phyloP scores from a whole-genome alignment of 30 jellyfish, hydroid and myxozoan species.

The Hydractinia symbiolongicarpus region DNA sequence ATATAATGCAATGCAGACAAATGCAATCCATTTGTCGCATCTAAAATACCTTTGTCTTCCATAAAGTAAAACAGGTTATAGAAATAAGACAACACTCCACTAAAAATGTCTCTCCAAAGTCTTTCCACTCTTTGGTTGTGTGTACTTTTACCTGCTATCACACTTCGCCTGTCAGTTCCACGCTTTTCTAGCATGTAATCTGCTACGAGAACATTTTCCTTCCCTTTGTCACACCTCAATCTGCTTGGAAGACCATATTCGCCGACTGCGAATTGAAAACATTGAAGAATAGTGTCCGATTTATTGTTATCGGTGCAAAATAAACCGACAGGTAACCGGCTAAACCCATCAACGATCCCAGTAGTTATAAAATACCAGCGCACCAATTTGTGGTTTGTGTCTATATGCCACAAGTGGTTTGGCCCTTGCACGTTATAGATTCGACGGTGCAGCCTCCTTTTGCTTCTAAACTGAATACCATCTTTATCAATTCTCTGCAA shows the following conservation, averaged over 20 bases:
- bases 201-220: conserved; percentile 25
- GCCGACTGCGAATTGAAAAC: neutral
- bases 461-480: conserved; percentile 21
- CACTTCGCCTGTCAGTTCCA: too few relatives aligned
- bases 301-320: conserved; percentile 26
- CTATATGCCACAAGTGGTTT: too few relatives aligned
- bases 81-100: conserved; percentile 28
- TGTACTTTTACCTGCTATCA: too few relatives aligned
- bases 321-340: conserved; percentile 7
- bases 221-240: conserved; percentile 29
- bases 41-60: too few relatives aligned
- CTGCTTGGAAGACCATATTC: conserved; percentile 30
- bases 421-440: conserved; percentile 49
- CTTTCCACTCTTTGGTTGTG: conserved; percentile 13
- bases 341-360: neutral
- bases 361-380: too few relatives aligned
- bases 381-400: too few relatives aligned
- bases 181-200: neutral
- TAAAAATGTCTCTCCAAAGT: conserved; percentile 25
- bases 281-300: conserved; percentile 19
- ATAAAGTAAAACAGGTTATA: neutral
- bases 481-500: conserved; percentile 5
- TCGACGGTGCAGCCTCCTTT: conserved; percentile 27
- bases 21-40: too few relatives aligned
- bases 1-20: too few relatives aligned